These are phyloP conservation scores for Dromococcyx pavoninus DNA, from an alignment of 2,797 vertebrate genomes.

Conservation along the genomic window DNA sequence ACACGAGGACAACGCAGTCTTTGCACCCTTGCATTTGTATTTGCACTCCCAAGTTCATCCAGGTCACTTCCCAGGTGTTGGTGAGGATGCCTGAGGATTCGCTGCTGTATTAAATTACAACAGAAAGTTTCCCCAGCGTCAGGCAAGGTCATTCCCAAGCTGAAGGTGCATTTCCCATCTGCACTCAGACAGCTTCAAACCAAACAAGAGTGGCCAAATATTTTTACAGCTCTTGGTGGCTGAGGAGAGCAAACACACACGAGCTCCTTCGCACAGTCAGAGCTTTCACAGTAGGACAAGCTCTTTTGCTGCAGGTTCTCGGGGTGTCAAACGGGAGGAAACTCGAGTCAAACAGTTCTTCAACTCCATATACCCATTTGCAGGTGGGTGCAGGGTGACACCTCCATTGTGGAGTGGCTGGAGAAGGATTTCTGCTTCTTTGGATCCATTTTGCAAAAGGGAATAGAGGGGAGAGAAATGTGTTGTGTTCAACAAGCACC, in stretches of 20 bases:
- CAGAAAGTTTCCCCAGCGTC: not conserved
- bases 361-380: not conserved
- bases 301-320: not conserved
- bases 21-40: fast-evolving
- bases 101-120: not conserved
- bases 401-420: fast-evolving
- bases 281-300: not conserved
- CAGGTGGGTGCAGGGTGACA: not conserved
- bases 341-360: not conserved
- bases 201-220: not conserved
- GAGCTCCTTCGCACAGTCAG: not conserved
- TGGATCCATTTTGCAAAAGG: not conserved
- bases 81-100: not conserved
- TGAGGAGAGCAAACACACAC: not conserved
- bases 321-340: not conserved
- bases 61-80: not conserved
- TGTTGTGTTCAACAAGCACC: fast-evolving
- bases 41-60: not conserved
- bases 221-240: not conserved
- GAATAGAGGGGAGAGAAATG: not conserved
- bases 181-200: not conserved
- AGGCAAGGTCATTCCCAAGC: not conserved
- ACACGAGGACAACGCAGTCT: not conserved
- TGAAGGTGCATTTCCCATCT: not conserved
- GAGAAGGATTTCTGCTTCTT: not conserved